A percentile compares a stretch with the other conserved stretches of the same genome.
phyloP scores from a whole-genome alignment of 2,888 invertebrate species.

The Sarcophaga variegata region DNA sequence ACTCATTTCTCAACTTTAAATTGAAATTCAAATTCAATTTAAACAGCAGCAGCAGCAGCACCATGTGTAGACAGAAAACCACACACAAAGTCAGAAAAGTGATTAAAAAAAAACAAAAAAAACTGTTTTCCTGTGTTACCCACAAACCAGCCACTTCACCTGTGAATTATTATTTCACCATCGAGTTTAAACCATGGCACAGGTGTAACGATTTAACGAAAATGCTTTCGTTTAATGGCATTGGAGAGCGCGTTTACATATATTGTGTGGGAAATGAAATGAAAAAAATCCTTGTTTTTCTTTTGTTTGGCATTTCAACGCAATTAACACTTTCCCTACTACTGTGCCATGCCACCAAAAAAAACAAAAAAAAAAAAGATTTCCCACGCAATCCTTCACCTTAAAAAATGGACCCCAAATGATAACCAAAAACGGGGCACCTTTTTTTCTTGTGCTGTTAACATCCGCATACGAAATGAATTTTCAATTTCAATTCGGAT shows the following conservation, averaged over 20 bases:
- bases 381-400: constrained; percentile 75
- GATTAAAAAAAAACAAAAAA: not conserved
- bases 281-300: constrained; percentile 28
- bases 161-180: not conserved
- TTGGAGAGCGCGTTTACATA: constrained; percentile 41
- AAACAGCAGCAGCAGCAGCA: constrained; percentile 76
- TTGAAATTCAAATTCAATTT: constrained; percentile 71
- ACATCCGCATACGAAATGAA: constrained; percentile 49
- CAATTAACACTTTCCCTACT: constrained; percentile 76
- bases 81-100: constrained; percentile 71
- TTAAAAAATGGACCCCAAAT: constrained; percentile 69
- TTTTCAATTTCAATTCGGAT: not conserved
- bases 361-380: constrained; percentile 8
- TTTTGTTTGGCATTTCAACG: constrained; percentile 41
- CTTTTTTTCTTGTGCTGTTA: constrained; percentile 51
- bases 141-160: constrained; percentile 1
- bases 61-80: constrained; percentile 66
- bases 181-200: constrained; percentile 66
- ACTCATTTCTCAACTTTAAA: not conserved
- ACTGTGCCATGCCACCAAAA: not conserved
- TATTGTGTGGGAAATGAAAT: no score
- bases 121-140: constrained; percentile 3
- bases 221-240: no score
- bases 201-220: constrained; percentile 71
- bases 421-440: constrained; percentile 63